Evolutionary conservation across 2,113 vertebrate species (phyloP).

Genomic region (Orthonyx spaldingii): DNA sequence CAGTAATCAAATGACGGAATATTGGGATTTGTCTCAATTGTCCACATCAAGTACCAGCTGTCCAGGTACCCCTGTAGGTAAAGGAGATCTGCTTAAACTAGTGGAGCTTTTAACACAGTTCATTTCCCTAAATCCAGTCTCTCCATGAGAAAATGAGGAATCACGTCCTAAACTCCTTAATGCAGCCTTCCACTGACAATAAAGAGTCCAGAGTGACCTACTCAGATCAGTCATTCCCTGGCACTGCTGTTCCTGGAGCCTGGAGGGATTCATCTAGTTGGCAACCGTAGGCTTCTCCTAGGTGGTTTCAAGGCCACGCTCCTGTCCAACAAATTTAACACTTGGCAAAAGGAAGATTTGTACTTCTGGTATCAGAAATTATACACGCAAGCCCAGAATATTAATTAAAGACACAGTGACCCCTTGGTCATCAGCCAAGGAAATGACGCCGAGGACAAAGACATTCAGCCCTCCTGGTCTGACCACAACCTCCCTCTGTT

Average conservation of each 20-base stretch:
- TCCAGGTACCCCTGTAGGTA: neutral
- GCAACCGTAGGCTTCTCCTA: neutral
- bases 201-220: neutral
- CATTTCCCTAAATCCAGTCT: neutral
- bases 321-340: neutral
- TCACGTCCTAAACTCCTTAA: neutral
- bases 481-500: neutral
- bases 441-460: neutral
- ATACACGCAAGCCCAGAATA: neutral
- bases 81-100: neutral
- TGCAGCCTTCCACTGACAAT: neutral
- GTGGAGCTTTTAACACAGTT: rapidly evolving
- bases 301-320: neutral
- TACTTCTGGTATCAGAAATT: neutral
- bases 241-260: neutral
- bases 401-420: neutral
- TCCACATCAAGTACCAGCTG: neutral
- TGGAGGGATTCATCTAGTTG: neutral
- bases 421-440: neutral
- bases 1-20: rapidly evolving
- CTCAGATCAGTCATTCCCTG: neutral
- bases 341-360: neutral
- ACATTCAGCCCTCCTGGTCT: neutral
- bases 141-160: neutral
- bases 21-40: neutral